Conservation (phyloP, 2,113 vertebrate genomes). For the Brachypodius melanocephalos region DNA sequence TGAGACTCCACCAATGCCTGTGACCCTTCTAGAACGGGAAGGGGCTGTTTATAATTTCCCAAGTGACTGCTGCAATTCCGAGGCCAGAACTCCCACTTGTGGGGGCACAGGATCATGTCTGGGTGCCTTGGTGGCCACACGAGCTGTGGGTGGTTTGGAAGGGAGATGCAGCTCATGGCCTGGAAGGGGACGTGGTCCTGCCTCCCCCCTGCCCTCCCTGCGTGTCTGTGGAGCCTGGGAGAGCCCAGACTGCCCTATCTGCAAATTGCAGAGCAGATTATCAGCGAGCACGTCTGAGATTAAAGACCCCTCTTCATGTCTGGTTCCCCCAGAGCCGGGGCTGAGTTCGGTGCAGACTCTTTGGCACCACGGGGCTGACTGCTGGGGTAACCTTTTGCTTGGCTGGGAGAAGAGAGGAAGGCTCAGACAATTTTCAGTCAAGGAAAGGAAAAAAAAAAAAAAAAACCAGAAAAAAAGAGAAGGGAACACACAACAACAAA, state of each 20-base stretch:
- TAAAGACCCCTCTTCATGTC: constrained; percentile 34
- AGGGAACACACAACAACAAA: neutral
- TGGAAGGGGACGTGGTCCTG: neutral
- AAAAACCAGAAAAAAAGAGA: neutral
- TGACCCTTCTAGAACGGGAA: neutral
- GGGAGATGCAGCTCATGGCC: neutral
- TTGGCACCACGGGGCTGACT: constrained; percentile 37
- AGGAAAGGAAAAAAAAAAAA: neutral
- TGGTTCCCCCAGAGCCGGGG: neutral
- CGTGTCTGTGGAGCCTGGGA: neutral
- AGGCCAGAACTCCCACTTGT: neutral
- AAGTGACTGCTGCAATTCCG: neutral
- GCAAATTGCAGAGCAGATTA: constrained; percentile 38
- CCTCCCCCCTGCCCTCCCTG: neutral
- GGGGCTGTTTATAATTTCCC: neutral
- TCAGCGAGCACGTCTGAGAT: neutral
- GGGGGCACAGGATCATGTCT: neutral
- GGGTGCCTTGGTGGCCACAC: accelerated
- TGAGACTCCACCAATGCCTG: neutral
- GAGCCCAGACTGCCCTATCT: neutral
- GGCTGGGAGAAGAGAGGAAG: neutral
- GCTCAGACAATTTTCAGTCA: neutral
- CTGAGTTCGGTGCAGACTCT: constrained; percentile 35
- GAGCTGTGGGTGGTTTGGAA: neutral
- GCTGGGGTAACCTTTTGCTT: neutral